Evolutionary conservation across 2,797 vertebrate species (phyloP), one percentile per base, ranked within the genome.

Genomic region (Myotis pilosus): DNA sequence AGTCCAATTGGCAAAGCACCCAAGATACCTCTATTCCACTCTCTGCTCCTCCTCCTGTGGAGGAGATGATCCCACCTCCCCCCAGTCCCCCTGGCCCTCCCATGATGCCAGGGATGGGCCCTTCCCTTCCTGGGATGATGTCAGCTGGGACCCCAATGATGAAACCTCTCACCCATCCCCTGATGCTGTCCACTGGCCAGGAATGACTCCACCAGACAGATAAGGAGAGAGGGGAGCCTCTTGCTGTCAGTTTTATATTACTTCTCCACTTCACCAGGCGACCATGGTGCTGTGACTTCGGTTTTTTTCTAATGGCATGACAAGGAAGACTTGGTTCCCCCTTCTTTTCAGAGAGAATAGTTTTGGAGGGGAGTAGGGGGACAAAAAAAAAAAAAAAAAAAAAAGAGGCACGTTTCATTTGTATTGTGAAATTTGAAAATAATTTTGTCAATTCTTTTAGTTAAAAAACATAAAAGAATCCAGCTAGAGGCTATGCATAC

Each of bases 381-480:
- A 81, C 17, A 8, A 55, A 79, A 76, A 8, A 72, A n/a, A n/a
- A n/a, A 72, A 47, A 74, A 30, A 8, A 55, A 79, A 76, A 72
- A 47, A 74, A 30, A 51, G 3, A 30, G 10, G 3, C 55, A 44
- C 22, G 1, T n/a, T 81, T 62, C 8, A 25, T 80, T 41, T 57
- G 53, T 57, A 80, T 80, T 38, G 23, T 80, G 51, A 79, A 79
- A 38, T 80, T 8, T 60, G 78, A 81, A 81, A 62, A 62, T 62
- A 44, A 13, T 60, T 44, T 62, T 44, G 38, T 81, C 38, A 81
- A 13, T 38, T 81, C 55, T 80, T 60, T 62, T 62, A 62, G 78
- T 60, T 41, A n/a, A 41, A 81, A 81, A 81, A 66, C 51, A 78
- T 23, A 55, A 89, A 71, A 76, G 55, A 69, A 85, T 44, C 6